phyloP scores from a whole-genome alignment of 92 coral and sea anemone species.

The Zoanthus gigantus region DNA sequence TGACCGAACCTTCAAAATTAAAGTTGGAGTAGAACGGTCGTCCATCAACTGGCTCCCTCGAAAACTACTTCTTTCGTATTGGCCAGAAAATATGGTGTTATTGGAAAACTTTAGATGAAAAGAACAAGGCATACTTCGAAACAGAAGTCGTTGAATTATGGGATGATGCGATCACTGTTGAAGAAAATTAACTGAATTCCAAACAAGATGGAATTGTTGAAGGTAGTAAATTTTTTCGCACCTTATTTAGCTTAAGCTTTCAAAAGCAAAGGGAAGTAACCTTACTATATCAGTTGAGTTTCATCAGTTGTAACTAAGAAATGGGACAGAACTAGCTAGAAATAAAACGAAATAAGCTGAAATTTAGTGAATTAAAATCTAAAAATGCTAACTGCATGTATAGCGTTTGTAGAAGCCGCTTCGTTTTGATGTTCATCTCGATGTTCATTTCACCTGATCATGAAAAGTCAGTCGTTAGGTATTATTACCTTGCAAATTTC shows the following conservation, averaged over 20 bases:
- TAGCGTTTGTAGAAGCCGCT: too few species aligned
- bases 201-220: constrained; percentile 11
- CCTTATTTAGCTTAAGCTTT: too few species aligned
- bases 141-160: constrained; percentile 26
- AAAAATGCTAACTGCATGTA: too few species aligned
- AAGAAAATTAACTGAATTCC: constrained; percentile 12
- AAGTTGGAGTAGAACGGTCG: constrained; percentile 8
- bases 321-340: too few species aligned
- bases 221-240: constrained; percentile 37
- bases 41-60: constrained; percentile 23
- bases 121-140: constrained; percentile 42
- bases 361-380: too few species aligned
- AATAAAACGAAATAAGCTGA: too few species aligned
- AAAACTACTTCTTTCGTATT: constrained; percentile 23
- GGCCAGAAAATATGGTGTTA: constrained; percentile 59
- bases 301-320: too few species aligned
- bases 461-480: too few species aligned
- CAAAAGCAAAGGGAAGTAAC: neutral
- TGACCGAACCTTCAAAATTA: constrained; percentile 45
- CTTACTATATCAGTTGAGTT: neutral
- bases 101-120: constrained; percentile 45
- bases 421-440: too few species aligned
- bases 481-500: too few species aligned
- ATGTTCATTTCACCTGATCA: too few species aligned
- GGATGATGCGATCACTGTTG: constrained; percentile 1